Percentiles rank a stretch among this genome's conserved stretches.
phyloP scores from a whole-genome alignment of 1,140 invertebrate species.

The Drosophila nikananu region DNA sequence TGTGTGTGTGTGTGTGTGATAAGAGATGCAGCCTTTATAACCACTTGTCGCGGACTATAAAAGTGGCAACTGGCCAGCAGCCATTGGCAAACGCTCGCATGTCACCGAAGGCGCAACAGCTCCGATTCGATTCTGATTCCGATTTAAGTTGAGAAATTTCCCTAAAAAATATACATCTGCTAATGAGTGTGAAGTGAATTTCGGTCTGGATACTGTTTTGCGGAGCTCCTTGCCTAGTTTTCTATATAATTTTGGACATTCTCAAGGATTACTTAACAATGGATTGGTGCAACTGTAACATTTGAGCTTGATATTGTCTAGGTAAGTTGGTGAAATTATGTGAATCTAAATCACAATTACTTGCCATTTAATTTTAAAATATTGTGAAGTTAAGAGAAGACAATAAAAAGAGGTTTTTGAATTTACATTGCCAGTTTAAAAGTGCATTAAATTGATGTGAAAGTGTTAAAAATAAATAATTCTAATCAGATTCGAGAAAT shows the following conservation, averaged over 20 bases:
- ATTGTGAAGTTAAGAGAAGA: not conserved
- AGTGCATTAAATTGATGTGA: not conserved
- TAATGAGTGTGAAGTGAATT: slow-evolving; percentile 47
- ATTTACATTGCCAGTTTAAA: not conserved
- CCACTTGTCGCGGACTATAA: slow-evolving; percentile 82
- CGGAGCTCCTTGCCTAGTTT: slow-evolving; percentile 20
- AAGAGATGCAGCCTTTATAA: slow-evolving; percentile 63
- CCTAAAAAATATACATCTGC: not conserved
- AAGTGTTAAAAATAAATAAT: not conserved
- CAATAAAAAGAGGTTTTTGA: not conserved
- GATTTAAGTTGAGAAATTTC: slow-evolving; percentile 19
- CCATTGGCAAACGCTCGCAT: slow-evolving; percentile 76
- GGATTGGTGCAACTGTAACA: slow-evolving; percentile 64
- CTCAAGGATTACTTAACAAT: slow-evolving; percentile 50
- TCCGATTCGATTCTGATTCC: slow-evolving; percentile 26
- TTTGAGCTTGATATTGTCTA: slow-evolving; percentile 43
- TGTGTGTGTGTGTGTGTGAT: slow-evolving; percentile 17
- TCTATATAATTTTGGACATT: slow-evolving; percentile 42
- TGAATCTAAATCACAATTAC: not conserved
- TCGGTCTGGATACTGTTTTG: slow-evolving; percentile 18
- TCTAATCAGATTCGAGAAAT: not conserved
- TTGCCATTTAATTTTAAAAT: not conserved
- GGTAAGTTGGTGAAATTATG: slow-evolving; percentile 34
- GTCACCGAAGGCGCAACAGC: slow-evolving; percentile 80
- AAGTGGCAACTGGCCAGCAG: slow-evolving; percentile 54